Evolutionary conservation across 2,888 invertebrate species (phyloP).

Genomic region (Cactoblastis cactorum): DNA sequence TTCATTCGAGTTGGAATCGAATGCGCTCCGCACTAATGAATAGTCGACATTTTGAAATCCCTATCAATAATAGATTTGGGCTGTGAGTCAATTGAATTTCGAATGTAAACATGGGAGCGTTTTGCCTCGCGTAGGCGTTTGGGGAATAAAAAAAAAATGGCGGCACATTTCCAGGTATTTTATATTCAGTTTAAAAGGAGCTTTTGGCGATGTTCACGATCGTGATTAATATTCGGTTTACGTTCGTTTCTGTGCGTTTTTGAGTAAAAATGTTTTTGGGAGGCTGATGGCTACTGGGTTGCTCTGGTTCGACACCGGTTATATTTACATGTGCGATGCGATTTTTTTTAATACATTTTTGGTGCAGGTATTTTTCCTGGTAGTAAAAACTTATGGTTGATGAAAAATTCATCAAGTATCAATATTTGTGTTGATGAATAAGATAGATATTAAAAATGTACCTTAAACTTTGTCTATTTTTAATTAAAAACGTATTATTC

Average conservation of each 20-base stretch:
- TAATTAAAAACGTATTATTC: no score
- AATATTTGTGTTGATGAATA: no score
- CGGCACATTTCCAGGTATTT: slow-evolving; percentile 2
- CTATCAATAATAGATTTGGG: slow-evolving; percentile 55
- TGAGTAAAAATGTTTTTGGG: background rate
- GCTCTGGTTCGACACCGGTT: background rate
- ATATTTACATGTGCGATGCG: no score
- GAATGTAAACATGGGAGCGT: slow-evolving; percentile 22
- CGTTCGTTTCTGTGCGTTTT: background rate
- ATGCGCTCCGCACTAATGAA: slow-evolving; percentile 48
- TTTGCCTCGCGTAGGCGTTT: slow-evolving; percentile 4
- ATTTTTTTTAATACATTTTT: no score
- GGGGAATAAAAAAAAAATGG: background rate
- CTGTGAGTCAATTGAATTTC: slow-evolving; percentile 44
- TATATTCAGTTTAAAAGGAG: slow-evolving; percentile 8
- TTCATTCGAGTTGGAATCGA: slow-evolving; percentile 31
- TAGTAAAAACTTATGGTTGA: no score
- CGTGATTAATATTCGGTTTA: slow-evolving; percentile 8
- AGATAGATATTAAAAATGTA: no score
- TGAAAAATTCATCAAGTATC: no score
- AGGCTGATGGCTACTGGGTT: background rate
- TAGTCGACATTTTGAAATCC: slow-evolving; percentile 48
- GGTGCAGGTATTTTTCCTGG: no score
- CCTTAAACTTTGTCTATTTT: no score
- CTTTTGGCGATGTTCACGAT: background rate